Conservation (phyloP, 2,797 vertebrate species). For the Nyctibius grandis region DNA sequence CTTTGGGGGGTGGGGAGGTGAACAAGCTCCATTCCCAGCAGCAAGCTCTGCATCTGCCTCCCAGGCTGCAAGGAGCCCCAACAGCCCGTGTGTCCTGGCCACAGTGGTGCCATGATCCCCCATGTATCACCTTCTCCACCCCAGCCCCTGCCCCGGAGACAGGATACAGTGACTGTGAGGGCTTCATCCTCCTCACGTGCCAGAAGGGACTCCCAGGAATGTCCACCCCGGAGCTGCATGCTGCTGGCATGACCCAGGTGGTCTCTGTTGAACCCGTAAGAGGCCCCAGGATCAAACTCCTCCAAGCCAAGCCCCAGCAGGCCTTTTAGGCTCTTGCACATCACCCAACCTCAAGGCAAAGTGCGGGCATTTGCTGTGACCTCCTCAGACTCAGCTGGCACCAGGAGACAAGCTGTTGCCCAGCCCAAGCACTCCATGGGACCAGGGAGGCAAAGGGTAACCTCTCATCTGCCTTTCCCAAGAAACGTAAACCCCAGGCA, state of each 20-base stretch:
- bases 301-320: not conserved
- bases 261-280: fast-evolving
- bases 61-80: fast-evolving
- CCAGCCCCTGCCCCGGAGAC: not conserved
- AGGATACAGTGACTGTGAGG: not conserved
- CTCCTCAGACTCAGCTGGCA: not conserved
- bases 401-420: not conserved
- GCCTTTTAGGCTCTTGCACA: not conserved
- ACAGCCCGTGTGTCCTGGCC: fast-evolving
- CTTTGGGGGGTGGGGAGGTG: fast-evolving
- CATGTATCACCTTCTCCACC: not conserved
- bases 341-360: not conserved
- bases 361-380: not conserved
- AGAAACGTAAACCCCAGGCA: not conserved
- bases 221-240: not conserved
- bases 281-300: not conserved
- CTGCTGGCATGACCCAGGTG: not conserved
- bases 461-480: not conserved
- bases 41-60: fast-evolving
- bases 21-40: not conserved
- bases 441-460: not conserved
- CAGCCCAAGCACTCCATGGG: not conserved
- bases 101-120: not conserved
- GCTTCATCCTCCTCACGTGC: not conserved
- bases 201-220: no score